These are phyloP conservation scores for Silurus aristotelis DNA, from an alignment of 2,797 vertebrate species.

Conservation along the genomic window DNA sequence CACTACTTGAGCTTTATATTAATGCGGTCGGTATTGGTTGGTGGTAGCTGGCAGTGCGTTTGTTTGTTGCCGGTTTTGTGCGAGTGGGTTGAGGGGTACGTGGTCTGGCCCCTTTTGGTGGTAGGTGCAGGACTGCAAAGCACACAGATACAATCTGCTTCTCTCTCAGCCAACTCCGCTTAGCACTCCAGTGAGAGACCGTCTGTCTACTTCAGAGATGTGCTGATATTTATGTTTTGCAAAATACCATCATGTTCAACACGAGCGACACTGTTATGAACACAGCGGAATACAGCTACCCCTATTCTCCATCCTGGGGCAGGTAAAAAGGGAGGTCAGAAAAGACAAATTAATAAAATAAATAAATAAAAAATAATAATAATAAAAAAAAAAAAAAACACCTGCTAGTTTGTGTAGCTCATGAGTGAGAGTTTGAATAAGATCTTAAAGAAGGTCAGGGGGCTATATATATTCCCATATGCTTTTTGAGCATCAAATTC, in stretches of 20 bases:
- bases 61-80: constrained; percentile 1
- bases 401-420: background rate
- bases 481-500: too few species aligned
- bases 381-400: background rate
- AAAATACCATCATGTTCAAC: background rate
- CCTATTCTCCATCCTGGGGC: background rate
- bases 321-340: background rate
- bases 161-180: constrained; percentile 26
- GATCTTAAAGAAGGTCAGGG: background rate
- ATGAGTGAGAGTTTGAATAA: background rate
- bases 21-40: background rate
- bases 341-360: too few species aligned
- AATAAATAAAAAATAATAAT: too few species aligned
- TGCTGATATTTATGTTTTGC: background rate
- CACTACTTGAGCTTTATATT: background rate
- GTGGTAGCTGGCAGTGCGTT: background rate
- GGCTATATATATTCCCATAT: too few species aligned
- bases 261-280: background rate
- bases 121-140: background rate
- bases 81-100: background rate
- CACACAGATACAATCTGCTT: constrained; percentile 19
- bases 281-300: background rate
- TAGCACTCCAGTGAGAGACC: constrained; percentile 22
- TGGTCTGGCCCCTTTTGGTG: background rate
- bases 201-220: constrained; percentile 26